A percentile compares a stretch with the other conserved stretches of the same genome.
phyloP scores from a whole-genome alignment of 1,140 invertebrate species.

The Zeugodacus cucurbitae region DNA sequence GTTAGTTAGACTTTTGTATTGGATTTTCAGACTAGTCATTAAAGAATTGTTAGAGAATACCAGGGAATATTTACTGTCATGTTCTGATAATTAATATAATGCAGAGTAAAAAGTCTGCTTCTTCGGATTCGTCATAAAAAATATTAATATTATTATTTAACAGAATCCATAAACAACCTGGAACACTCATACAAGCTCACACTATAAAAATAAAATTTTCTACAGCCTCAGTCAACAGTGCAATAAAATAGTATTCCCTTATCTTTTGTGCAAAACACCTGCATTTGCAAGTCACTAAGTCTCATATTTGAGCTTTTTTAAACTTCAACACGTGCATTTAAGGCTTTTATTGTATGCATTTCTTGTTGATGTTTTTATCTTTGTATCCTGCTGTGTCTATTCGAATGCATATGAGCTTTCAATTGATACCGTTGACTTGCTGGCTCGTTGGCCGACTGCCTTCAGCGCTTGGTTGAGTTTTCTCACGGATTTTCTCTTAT shows the following conservation, averaged over 20 bases:
- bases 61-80: too few relatives aligned
- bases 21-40: too few relatives aligned
- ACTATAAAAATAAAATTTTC: too few relatives aligned
- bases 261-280: constrained; percentile 28
- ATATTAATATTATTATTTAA: too few relatives aligned
- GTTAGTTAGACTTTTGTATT: too few relatives aligned
- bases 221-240: background rate
- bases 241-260: constrained; percentile 1
- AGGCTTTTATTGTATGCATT: background rate
- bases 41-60: too few relatives aligned
- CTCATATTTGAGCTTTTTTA: background rate
- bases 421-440: background rate
- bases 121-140: too few relatives aligned
- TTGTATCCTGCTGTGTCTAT: constrained; percentile 23
- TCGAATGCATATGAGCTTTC: constrained; percentile 1
- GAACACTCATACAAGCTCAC: too few relatives aligned
- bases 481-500: constrained; percentile 36
- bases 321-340: background rate
- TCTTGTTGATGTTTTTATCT: too few relatives aligned
- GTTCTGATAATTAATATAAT: too few relatives aligned
- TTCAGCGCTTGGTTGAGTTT: background rate
- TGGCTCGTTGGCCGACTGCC: background rate
- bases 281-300: background rate
- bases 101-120: too few relatives aligned
- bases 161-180: too few relatives aligned